Percentiles rank a stretch among this genome's conserved stretches.
Evolutionary conservation across 1,140 invertebrate genomes (phyloP).

Genomic region (Drosophila funebris): DNA sequence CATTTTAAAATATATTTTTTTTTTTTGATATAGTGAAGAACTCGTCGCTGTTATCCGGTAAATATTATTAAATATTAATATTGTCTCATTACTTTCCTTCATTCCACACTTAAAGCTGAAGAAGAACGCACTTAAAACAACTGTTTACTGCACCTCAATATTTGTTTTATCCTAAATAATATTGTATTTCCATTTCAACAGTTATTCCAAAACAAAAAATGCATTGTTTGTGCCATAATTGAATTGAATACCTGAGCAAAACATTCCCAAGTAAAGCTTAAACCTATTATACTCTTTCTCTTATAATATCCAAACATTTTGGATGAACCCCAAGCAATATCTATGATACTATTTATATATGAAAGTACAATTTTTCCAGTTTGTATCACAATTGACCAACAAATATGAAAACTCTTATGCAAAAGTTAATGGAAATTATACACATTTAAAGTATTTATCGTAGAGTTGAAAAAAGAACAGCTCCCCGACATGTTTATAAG

Average conservation of each 20-base stretch:
- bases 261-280: slow-evolving; percentile 13
- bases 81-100: not conserved
- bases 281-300: not conserved
- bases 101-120: slow-evolving; percentile 2
- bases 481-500: not conserved
- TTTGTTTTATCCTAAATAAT: not conserved
- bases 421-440: slow-evolving; percentile 16
- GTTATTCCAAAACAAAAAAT: too few species aligned
- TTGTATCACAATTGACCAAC: slow-evolving; percentile 27
- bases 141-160: not conserved
- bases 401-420: not conserved
- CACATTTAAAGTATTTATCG: slow-evolving; percentile 29
- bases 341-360: not conserved
- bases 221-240: slow-evolving; percentile 34
- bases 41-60: not conserved
- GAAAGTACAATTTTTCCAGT: slow-evolving; percentile 11
- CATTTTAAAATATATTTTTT: not conserved
- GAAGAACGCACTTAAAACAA: slow-evolving; percentile 10
- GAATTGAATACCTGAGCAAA: slow-evolving; percentile 57
- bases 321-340: slow-evolving; percentile 15
- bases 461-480: slow-evolving; percentile 12
- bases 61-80: not conserved
- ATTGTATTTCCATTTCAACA: too few species aligned
- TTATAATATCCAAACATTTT: not conserved
- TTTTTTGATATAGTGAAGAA: too few species aligned